Percentiles rank a stretch among this genome's conserved stretches.
Conservation (phyloP, 2,888 invertebrate species). For the Teleiodes luculella region DNA sequence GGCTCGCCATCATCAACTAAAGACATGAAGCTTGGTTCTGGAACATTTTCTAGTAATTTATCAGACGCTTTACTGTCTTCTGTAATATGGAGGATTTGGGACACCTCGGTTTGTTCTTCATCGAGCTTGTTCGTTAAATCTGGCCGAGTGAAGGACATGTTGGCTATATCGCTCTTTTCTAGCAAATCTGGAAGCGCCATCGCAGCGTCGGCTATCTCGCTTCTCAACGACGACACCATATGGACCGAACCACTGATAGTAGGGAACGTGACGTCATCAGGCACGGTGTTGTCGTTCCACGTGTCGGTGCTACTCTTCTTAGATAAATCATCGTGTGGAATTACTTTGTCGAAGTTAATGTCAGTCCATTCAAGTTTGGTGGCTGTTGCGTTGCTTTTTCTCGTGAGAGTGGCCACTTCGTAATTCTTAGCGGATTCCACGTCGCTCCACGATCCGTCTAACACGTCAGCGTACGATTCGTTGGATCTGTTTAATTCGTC, state of each 20-base stretch:
- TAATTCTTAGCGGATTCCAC: slow-evolving; percentile 36
- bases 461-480: slow-evolving; percentile 67
- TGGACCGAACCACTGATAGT: slow-evolving; percentile 88
- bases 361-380: slow-evolving; percentile 53
- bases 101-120: slow-evolving; percentile 38
- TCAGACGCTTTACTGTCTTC: slow-evolving; percentile 32
- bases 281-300: slow-evolving; percentile 89
- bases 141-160: slow-evolving; percentile 47
- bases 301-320: slow-evolving; percentile 76
- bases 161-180: slow-evolving; percentile 54
- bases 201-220: slow-evolving; percentile 70
- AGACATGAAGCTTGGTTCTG: slow-evolving; percentile 58
- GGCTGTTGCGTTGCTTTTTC: slow-evolving; percentile 32
- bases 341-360: slow-evolving; percentile 37
- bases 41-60: slow-evolving; percentile 42
- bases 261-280: slow-evolving; percentile 89
- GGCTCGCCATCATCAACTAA: slow-evolving; percentile 72
- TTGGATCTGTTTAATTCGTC: slow-evolving; percentile 69
- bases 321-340: slow-evolving; percentile 35
- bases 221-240: slow-evolving; percentile 82
- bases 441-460: slow-evolving; percentile 66
- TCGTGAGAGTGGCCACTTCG: slow-evolving; percentile 37
- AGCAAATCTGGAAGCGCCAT: slow-evolving; percentile 60
- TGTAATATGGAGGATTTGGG: slow-evolving; percentile 29
- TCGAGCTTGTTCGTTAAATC: slow-evolving; percentile 63